These are phyloP conservation scores for Hydrotaea cyrtoneurina DNA, from an alignment of 2,888 invertebrate genomes.

Conservation along the genomic window DNA sequence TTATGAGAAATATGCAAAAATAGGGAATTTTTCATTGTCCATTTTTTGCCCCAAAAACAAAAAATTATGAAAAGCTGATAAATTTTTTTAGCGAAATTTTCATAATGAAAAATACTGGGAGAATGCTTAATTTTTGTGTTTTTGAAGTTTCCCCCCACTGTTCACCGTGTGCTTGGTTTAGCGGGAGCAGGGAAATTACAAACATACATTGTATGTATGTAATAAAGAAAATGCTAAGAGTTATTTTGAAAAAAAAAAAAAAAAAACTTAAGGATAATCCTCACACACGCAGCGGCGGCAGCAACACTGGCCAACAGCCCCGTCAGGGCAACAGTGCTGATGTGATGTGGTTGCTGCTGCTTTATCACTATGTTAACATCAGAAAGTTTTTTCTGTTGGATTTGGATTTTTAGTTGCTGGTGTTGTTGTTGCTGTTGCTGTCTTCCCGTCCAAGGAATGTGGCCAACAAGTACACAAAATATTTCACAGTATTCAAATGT, in stretches of 20 bases:
- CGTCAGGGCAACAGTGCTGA: constrained; percentile 31
- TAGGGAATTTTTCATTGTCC: too few species aligned
- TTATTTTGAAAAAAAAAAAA: constrained; percentile 48
- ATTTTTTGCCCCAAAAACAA: too few species aligned
- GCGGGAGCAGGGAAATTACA: not conserved
- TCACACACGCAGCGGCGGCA: constrained; percentile 49
- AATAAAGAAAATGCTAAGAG: constrained; percentile 62
- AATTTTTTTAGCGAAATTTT: too few species aligned
- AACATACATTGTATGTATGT: constrained; percentile 48
- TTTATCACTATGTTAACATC: constrained; percentile 66
- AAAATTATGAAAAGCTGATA: too few species aligned
- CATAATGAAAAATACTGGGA: too few species aligned
- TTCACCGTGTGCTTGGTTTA: not conserved
- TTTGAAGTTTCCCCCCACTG: not conserved
- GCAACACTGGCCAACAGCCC: constrained; percentile 2
- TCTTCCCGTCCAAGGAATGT: constrained; percentile 57
- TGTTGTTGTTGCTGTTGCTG: constrained; percentile 34
- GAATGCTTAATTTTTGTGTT: too few species aligned
- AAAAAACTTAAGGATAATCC: constrained; percentile 62
- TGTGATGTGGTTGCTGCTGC: constrained; percentile 54
- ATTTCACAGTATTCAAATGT: constrained; percentile 54
- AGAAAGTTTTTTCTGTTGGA: constrained; percentile 54
- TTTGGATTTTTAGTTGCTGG: constrained; percentile 5
- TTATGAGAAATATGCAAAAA: too few species aligned
- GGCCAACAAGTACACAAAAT: constrained; percentile 64